Base-by-base conservation (phyloP, 2,888 invertebrate genomes). In the Xiphydria camelus region DNA sequence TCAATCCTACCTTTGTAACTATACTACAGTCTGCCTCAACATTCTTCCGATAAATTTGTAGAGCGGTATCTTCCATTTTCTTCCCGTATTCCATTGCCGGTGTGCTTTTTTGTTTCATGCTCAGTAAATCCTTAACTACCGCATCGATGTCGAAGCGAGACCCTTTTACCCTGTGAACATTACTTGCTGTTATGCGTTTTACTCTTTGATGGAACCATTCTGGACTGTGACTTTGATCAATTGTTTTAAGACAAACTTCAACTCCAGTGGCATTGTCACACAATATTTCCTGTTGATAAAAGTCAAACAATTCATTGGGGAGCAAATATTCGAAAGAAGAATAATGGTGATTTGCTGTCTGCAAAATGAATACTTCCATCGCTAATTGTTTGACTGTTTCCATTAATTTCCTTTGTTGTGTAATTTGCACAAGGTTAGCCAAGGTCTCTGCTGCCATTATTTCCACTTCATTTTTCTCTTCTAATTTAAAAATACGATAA, bases 1-100 rank as follows among this genome's bases (percentile, higher is more conserved):
- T 48, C 6, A 55, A 29, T 5, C 57, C 53, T 29, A 55, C 55
- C n/a, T n/a, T n/a, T 49, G 50, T 40, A 29, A 55, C 22, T 22
- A 58, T 35, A 21, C 50, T 32, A 14, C 35, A 48, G 20, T 22
- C 39, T 4, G 26, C 38, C 33, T 39, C 20, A n/a, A 55, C 12
- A 20, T 47, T 9, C 29, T 48, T 37, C 39, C 48, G 29, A 39
- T 53, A 55, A 22, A 53, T 45, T 26, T 45, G 36, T 4, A 55
- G 37, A 17, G 53, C 55, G 15, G 18, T 12, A 37, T 46, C 36
- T 36, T 52, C 49, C 18, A 25, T 52, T 44, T 51, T 57, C 45
- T 47, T 52, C 5, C 49, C 53, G 12, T 57, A 53, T 10, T 37
- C 22, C 46, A 50, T 53, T 5, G 45, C 44, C 17, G 41, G 14